Base-by-base conservation (phyloP, 2,888 invertebrate genomes). In the Drosophila mulleri region DNA sequence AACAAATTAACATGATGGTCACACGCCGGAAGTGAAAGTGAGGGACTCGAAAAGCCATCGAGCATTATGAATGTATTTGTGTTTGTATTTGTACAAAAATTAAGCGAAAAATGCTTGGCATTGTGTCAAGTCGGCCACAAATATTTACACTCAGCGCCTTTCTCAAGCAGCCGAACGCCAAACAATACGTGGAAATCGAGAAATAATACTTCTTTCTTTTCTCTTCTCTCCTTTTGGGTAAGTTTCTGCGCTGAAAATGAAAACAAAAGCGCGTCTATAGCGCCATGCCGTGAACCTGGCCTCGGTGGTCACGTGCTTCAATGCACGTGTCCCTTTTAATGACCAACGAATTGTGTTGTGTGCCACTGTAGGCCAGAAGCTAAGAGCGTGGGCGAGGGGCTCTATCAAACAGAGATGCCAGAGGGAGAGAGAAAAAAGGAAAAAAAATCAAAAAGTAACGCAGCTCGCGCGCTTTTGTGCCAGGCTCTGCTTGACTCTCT, bases 291-390 rank as follows among this genome's bases (percentile, higher is more conserved):
- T 68, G 83, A 77, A 77, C 74, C 82, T 64, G 82, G 83, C 70
- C 60, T 78, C 76, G 83, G 91, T 84, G 83, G 92, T 84, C 92
- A 92, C 92, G 92, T 92, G 92, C 89, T 90, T 82, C 76, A 78
- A 66, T 85, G 88, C 92, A 92, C 92, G 92, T 92, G 92, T 90
- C 92, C 79, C 88, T 91, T 91, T 92, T 92, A 92, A 92, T 92
- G 92, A 92, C 92, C 92, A 89, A 80, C 88, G 87, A 89, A 90
- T 91, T 84, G 89, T 83, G 80, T 70, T 82, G 75, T 80, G 72
- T 63, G 66, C 52, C 66, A 66, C 64, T 67, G 56, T 45, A 26
- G 32, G 41, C 41, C 35, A 35, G 23, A 29, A 23, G 14, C 18
- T 16, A 12, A 9, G 14, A 41, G 42, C 9, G 11, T 20, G 44